Percentiles rank a stretch among this genome's conserved stretches.
These are phyloP conservation scores for Hystrix cristata DNA, from an alignment of 2,113 vertebrate species.

Conservation along the genomic window DNA sequence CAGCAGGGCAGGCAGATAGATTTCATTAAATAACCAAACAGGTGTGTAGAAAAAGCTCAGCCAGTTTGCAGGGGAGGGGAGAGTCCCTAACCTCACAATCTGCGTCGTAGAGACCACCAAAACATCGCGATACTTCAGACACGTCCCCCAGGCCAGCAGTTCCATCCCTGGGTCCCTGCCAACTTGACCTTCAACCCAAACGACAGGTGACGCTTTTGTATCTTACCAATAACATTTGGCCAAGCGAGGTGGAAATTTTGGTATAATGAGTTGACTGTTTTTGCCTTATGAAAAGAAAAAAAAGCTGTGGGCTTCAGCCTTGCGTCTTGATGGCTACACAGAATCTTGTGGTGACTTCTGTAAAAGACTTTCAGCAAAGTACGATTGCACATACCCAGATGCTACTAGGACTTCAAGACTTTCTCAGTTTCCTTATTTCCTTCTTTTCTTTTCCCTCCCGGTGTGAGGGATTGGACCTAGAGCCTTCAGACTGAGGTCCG, in stretches of 20 bases:
- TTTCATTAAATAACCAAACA: neutral
- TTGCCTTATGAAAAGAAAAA: neutral
- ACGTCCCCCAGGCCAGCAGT: neutral
- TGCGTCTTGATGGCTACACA: neutral
- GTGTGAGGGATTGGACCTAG: neutral
- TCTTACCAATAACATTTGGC: neutral
- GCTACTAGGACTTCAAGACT: neutral
- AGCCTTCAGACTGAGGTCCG: neutral
- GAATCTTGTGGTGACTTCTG: neutral
- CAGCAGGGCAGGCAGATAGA: neutral
- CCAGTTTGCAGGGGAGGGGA: rapidly evolving
- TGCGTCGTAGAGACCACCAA: neutral
- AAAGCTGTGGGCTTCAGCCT: neutral
- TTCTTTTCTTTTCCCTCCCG: neutral
- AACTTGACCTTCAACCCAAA: neutral
- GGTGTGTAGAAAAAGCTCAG: neutral
- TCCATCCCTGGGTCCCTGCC: neutral
- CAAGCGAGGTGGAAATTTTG: neutral
- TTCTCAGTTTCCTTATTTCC: neutral
- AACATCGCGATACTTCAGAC: neutral
- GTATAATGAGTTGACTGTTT: neutral
- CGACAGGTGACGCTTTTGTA: neutral
- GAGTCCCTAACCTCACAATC: neutral
- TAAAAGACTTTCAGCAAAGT: conserved; percentile 29
- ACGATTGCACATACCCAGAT: neutral